phyloP scores from a whole-genome alignment of 1,140 invertebrate species.

The Heterodera schachtii region DNA sequence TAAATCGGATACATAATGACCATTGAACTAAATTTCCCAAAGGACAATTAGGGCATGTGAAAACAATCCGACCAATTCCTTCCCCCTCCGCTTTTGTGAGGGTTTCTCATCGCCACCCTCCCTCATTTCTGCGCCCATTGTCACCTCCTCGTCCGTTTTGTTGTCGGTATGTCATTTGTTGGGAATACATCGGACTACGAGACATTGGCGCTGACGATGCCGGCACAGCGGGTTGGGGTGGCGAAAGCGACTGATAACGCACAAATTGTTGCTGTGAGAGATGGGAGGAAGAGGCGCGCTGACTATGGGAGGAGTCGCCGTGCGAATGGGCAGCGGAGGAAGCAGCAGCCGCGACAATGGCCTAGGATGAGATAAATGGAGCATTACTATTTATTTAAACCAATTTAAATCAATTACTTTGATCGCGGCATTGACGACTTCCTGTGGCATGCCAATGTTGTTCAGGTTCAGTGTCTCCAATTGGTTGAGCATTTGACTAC shows the following conservation, averaged over 20 bases:
- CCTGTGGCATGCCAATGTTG: slow-evolving; percentile 28
- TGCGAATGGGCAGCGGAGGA: background rate
- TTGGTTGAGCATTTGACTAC: slow-evolving; percentile 31
- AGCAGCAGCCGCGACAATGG: background rate
- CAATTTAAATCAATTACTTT: background rate
- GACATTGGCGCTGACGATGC: background rate
- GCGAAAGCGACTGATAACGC: background rate
- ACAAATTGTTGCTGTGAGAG: background rate
- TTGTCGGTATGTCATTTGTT: background rate
- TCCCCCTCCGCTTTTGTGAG: too few species aligned
- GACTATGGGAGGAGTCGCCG: background rate
- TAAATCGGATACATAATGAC: too few species aligned
- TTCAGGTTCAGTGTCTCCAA: slow-evolving; percentile 31
- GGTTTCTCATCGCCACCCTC: background rate
- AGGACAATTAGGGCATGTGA: too few species aligned
- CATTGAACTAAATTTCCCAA: too few species aligned
- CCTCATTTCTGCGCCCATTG: background rate
- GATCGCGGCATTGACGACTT: slow-evolving; percentile 37
- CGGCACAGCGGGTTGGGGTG: background rate
- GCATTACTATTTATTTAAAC: too few species aligned
- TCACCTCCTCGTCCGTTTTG: background rate
- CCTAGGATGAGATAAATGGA: background rate
- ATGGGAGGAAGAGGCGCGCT: background rate
- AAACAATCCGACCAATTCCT: too few species aligned
- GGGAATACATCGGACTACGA: background rate